Conservation (phyloP, 2,797 vertebrate genomes). For the Enteromius fasciolatus region DNA sequence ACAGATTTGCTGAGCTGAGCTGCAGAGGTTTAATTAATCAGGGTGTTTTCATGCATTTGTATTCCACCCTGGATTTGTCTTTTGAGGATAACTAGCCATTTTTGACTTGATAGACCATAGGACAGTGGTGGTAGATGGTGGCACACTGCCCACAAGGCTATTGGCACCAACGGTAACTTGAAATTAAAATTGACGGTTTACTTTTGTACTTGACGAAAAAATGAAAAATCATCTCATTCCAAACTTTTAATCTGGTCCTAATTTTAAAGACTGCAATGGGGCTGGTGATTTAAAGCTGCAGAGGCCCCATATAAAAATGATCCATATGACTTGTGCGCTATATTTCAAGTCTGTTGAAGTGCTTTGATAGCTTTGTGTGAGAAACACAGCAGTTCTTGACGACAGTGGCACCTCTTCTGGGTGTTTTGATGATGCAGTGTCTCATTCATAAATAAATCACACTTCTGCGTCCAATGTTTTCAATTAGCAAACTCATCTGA, state of each 20-base stretch:
- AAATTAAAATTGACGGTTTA: neutral
- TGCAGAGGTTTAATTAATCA: conserved; percentile 19
- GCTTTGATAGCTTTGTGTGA: neutral
- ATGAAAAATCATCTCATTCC: neutral
- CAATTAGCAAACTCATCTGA: neutral
- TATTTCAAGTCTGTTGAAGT: neutral
- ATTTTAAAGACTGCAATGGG: neutral
- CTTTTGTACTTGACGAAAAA: neutral
- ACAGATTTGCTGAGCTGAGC: conserved; percentile 27
- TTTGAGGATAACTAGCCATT: neutral
- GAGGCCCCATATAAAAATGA: neutral
- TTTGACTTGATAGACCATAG: neutral
- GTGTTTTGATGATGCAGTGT: neutral
- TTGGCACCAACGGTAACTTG: too few relatives aligned
- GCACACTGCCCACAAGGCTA: too few relatives aligned
- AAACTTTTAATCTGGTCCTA: neutral
- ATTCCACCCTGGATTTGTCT: neutral
- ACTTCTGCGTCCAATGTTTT: neutral
- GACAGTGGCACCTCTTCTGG: neutral
- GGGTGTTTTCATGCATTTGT: conserved; percentile 14
- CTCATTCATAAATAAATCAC: neutral
- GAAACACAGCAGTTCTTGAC: neutral
- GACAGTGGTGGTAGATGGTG: too few relatives aligned
- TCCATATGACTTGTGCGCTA: neutral
- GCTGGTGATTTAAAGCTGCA: neutral